A percentile compares a stretch with the other conserved stretches of the same genome.
Evolutionary conservation across 2,797 vertebrate species (phyloP).

Genomic region (Pseudotriccus pelzelni): DNA sequence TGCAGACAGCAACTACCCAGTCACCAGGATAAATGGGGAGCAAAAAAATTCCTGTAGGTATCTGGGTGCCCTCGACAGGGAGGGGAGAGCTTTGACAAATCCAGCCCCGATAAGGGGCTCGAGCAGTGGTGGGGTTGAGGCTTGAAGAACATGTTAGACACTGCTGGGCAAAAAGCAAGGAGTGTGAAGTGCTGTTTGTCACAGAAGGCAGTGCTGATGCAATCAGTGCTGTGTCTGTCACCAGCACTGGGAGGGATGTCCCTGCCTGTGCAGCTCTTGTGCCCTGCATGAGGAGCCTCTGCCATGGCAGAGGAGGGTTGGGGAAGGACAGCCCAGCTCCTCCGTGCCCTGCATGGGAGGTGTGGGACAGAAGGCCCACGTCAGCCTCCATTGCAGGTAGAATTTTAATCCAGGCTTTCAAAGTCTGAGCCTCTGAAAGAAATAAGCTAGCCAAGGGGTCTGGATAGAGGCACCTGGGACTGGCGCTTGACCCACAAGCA

Average conservation of each 20-base stretch:
- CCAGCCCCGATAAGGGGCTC: neutral
- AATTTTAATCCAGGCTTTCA: neutral
- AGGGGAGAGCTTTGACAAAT: neutral
- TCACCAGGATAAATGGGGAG: constrained; percentile 88
- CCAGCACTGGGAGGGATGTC: neutral
- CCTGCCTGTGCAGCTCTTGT: neutral
- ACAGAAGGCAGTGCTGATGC: neutral
- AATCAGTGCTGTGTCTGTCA: fast-evolving
- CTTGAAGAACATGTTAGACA: neutral
- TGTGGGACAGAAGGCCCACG: fast-evolving
- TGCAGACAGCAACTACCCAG: constrained; percentile 92
- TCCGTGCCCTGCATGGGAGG: fast-evolving
- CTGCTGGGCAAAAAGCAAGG: neutral
- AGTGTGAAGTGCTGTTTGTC: neutral
- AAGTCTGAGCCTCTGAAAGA: neutral
- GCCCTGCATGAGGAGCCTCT: neutral
- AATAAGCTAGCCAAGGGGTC: neutral
- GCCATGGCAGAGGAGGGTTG: fast-evolving
- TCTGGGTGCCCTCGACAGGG: fast-evolving
- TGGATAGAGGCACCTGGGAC: neutral
- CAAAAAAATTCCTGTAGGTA: constrained; percentile 92
- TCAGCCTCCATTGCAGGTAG: neutral
- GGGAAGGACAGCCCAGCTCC: neutral
- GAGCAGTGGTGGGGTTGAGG: neutral
- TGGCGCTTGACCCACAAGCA: neutral